phyloP scores from a whole-genome alignment of 2,888 invertebrate species.

The Drosophila meridionalis region DNA sequence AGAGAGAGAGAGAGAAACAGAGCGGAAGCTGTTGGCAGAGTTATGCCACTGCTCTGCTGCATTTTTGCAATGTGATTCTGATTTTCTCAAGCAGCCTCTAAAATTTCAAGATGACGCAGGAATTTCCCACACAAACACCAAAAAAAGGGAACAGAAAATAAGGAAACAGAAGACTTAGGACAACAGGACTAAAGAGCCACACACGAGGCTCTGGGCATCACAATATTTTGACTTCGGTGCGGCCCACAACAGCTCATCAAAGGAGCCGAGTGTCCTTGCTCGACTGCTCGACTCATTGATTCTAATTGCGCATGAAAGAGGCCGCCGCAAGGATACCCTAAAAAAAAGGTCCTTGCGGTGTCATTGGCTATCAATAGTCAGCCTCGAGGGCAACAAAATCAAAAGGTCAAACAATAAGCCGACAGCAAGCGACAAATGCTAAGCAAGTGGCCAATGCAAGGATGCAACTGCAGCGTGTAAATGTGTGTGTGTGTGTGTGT shows the following conservation, averaged over 20 bases:
- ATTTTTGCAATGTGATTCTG: slow-evolving; percentile 51
- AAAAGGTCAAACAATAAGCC: slow-evolving; percentile 63
- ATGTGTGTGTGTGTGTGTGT: slow-evolving; percentile 12
- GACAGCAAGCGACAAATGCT: slow-evolving; percentile 50
- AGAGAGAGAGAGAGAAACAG: background rate
- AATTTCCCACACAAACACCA: slow-evolving; percentile 58
- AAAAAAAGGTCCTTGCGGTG: slow-evolving; percentile 54
- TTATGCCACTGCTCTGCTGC: slow-evolving; percentile 5
- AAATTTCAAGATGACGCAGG: slow-evolving; percentile 55
- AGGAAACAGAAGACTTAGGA: slow-evolving; percentile 8
- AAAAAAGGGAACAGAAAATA: too few species aligned
- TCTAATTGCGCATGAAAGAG: slow-evolving; percentile 73
- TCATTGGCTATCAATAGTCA: slow-evolving; percentile 38
- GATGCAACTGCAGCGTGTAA: slow-evolving; percentile 18
- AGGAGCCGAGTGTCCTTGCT: slow-evolving; percentile 63
- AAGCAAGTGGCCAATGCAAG: slow-evolving; percentile 55
- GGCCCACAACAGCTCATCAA: slow-evolving; percentile 53
- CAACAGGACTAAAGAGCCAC: slow-evolving; percentile 38
- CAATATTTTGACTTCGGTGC: slow-evolving; percentile 71
- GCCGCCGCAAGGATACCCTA: slow-evolving; percentile 40
- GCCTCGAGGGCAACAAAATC: slow-evolving; percentile 21
- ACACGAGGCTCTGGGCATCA: slow-evolving; percentile 55
- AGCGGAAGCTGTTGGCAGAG: background rate
- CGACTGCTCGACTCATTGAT: slow-evolving; percentile 59
- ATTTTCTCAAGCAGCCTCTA: slow-evolving; percentile 49